Base-by-base conservation (phyloP, 2,797 vertebrate species). In the Ctenopoma multispine region DNA sequence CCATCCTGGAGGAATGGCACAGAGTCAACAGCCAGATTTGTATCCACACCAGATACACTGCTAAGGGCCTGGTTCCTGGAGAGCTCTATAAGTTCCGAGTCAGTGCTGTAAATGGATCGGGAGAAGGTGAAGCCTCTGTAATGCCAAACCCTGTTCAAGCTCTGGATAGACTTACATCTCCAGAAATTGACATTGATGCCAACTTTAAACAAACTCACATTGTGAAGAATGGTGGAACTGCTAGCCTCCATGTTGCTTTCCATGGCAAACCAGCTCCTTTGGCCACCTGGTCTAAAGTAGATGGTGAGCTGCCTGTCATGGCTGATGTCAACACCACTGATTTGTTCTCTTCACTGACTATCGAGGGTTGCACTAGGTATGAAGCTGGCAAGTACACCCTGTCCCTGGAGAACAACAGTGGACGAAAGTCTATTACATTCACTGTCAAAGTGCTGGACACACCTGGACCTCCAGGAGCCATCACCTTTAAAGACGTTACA, bases 71-170 rank as follows among this genome's bases (percentile, higher is more conserved):
- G 74, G 92, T 96, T 69, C 92, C 97, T 50, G 97, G 97, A 29
- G 96, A 99, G 87, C 93, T 97, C 75, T 99, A 99, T 85, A 99
- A 96, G 92, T 99, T 99, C 91, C 95, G 98, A 80, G 96, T 99
- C 27, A 96, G 95, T 73, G 98, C 97, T 21, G 92, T 99, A 44
- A 99, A 99, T 55, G 95, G 95, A 66, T 96, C 95, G 40, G 98
- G 98, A 53, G 95, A 95, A 90, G 97, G 98, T 69, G 97, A 99
- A 80, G 90, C 95, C 58, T 97, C 97, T 8, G 95, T 96, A 89
- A 87, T 96, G 69, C 74, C 96, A 18, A 95, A 92, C 56, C 77
- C 95, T 40, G 94, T 99, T 49, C 96, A 97, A 92, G 94, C 97
- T 0, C 68, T 96, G 63, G 98, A 99, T 85, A 96, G 97, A 84